phyloP scores from a whole-genome alignment of 2,888 invertebrate genomes.

The Rotaria socialis region DNA sequence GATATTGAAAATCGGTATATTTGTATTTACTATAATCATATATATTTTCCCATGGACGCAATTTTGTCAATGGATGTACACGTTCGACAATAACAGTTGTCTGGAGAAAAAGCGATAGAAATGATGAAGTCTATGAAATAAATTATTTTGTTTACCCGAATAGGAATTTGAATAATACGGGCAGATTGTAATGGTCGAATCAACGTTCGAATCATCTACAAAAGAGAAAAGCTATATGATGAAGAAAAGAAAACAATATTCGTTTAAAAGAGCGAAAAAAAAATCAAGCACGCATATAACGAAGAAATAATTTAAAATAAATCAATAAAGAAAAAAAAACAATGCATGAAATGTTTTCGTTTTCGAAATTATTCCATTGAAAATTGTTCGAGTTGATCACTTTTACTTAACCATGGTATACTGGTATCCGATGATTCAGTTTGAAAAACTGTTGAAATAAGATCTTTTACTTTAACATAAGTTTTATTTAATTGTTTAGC shows the following conservation, averaged over 20 bases:
- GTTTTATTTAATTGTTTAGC: neutral
- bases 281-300: neutral
- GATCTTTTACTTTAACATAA: neutral
- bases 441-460: neutral
- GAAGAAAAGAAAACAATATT: neutral
- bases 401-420: slow-evolving; percentile 27
- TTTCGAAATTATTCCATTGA: neutral
- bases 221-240: neutral
- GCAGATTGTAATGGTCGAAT: neutral
- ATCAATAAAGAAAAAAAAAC: neutral
- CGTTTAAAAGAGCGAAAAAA: neutral
- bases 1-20: slow-evolving; percentile 42
- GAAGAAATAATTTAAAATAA: slow-evolving; percentile 2
- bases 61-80: slow-evolving; percentile 26
- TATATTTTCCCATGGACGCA: slow-evolving; percentile 16
- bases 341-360: neutral
- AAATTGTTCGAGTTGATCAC: slow-evolving; percentile 20
- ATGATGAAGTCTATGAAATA: neutral
- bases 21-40: slow-evolving; percentile 32
- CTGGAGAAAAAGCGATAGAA: neutral
- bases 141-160: neutral
- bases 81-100: slow-evolving; percentile 22
- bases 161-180: slow-evolving; percentile 1
- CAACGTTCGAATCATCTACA: neutral
- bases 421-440: neutral